A percentile compares a stretch with the other conserved stretches of the same genome.
Evolutionary conservation across 2,113 vertebrate genomes (phyloP).

Genomic region (Rhinoptilus africanus): DNA sequence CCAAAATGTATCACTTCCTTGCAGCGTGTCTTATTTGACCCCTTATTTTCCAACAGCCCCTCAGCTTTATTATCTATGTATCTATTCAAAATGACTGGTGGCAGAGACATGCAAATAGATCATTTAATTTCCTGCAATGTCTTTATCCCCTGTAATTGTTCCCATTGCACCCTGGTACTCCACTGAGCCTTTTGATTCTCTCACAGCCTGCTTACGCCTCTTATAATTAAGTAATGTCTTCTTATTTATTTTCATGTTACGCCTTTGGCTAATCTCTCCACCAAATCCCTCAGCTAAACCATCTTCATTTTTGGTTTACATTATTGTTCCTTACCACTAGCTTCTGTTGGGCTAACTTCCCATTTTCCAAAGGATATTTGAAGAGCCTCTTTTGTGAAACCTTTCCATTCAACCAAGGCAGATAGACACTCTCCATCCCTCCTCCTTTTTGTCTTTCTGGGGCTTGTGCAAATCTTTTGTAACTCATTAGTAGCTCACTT

Average conservation of each 20-base stretch:
- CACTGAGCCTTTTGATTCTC: conserved; percentile 38
- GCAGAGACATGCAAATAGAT: conserved; percentile 10
- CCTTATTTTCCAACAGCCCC: not conserved
- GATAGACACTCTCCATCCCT: not conserved
- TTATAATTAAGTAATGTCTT: conserved; percentile 58
- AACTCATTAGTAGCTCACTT: conserved; percentile 26
- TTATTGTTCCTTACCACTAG: not conserved
- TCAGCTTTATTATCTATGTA: not conserved
- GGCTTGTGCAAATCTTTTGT: not conserved
- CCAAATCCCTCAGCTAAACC: conserved; percentile 49
- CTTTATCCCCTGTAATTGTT: conserved; percentile 62
- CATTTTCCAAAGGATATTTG: not conserved
- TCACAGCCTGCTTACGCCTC: conserved; percentile 20
- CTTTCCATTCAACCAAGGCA: not conserved
- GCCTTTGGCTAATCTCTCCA: conserved; percentile 54
- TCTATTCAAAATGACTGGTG: not conserved
- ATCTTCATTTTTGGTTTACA: conserved; percentile 3
- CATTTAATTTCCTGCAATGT: conserved; percentile 45
- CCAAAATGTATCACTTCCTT: not conserved
- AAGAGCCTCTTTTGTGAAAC: conserved; percentile 9
- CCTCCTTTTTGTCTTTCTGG: not conserved
- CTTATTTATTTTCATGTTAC: conserved; percentile 61
- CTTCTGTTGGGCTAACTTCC: conserved; percentile 9
- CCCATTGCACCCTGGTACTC: conserved; percentile 44
- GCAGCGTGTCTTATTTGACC: not conserved